Base-by-base conservation (phyloP, 2,888 invertebrate species). In the Dryomyza anilis region DNA sequence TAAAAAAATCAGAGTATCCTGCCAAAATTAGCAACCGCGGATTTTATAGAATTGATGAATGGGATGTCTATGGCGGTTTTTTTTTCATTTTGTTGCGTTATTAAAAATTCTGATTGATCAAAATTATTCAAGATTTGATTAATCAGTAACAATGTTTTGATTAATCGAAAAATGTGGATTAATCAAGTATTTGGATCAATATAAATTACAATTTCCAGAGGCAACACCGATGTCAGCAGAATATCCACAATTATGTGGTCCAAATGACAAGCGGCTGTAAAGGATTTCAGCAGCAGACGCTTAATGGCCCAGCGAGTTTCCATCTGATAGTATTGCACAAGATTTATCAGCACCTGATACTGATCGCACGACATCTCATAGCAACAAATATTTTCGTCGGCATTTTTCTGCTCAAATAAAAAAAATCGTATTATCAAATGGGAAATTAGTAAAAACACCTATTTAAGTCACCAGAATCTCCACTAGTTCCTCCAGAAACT, bases 321-420 rank as follows among this genome's bases (percentile, higher is more conserved):
- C 96, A 96, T 96, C 85, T 97, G 97, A 83, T 96, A 97, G 85
- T 95, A 97, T 77, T 94, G 92, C 63, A 95, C 93, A 65, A 98
- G 85, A 63, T 92, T 91, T 46, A 90, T 89, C 21, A 96, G 91
- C 72, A 91, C 92, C 66, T 89, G 90, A 79, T 94, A 96, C 67
- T 92, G 89, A 81, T 95, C 92, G 73, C 89, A 88, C 70, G 91
- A 90, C 76, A 97, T 86, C 64, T 95, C 92, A 78, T 93, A 91
- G 74, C 91, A 89, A 29, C 93, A 93, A 65, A 95, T 92, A 76
- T 91, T 92, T 60, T 93, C 90, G 84, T 97, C 96, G 0, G 96
- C 96, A 85, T 96, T 95, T 29, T 92, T 92, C 95, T 95, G 83
- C 23, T 86, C 85, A 48, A 64, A 6, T 50, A 48, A 66, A 50